Evolutionary conservation across 2,888 invertebrate species (phyloP).

Genomic region (Pilophorus perplexus): DNA sequence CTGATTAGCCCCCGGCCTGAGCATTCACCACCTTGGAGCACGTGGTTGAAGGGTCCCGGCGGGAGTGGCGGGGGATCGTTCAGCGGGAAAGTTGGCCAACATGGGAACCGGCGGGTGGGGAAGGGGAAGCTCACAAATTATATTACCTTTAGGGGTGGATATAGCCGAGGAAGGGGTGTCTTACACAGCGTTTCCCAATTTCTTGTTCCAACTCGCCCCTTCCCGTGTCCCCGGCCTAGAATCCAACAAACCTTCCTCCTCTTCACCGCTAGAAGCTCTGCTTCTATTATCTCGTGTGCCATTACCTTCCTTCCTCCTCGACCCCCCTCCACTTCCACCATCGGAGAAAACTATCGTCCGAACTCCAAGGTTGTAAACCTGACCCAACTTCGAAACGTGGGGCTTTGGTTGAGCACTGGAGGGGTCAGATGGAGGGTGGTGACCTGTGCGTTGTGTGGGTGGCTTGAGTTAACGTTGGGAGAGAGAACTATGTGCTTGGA

Average conservation of each 20-base stretch:
- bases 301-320: slow-evolving; percentile 4
- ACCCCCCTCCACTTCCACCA: not conserved
- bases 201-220: slow-evolving; percentile 8
- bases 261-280: not conserved
- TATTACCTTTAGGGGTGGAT: slow-evolving; percentile 5
- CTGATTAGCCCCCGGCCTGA: slow-evolving; percentile 39
- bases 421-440: not conserved
- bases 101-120: no score
- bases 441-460: no score
- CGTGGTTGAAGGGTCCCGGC: no score
- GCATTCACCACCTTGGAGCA: no score
- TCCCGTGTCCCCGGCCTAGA: not conserved
- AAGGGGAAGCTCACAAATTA: slow-evolving; percentile 21
- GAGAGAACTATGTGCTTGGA: slow-evolving; percentile 16
- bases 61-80: no score
- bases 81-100: no score
- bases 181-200: slow-evolving; percentile 38
- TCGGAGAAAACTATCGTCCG: slow-evolving; percentile 23
- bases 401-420: not conserved
- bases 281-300: slow-evolving; percentile 31
- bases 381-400: slow-evolving; percentile 22
- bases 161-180: slow-evolving; percentile 15
- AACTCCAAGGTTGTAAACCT: slow-evolving; percentile 31
- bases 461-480: not conserved
- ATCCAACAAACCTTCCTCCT: not conserved